phyloP scores from a whole-genome alignment of 2,888 invertebrate species.

The Caenorhabditis sp. region DNA sequence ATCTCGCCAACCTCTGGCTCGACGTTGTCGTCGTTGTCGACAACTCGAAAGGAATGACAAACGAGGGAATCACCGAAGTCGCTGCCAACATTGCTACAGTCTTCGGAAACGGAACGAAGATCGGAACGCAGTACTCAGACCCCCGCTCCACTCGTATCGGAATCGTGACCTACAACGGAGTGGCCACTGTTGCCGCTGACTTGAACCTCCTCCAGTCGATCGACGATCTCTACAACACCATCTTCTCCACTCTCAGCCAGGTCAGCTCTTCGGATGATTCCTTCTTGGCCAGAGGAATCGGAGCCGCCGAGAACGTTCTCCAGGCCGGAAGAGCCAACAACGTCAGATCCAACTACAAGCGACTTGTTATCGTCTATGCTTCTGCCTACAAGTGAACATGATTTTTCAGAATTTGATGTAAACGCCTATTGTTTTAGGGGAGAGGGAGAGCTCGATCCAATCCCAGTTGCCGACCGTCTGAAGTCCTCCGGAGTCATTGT shows the following conservation, averaged over 20 bases:
- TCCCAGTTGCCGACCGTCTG: constrained; percentile 43
- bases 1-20: constrained; percentile 34
- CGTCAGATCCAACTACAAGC: constrained; percentile 36
- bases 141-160: constrained; percentile 33
- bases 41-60: constrained; percentile 44
- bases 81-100: constrained; percentile 43
- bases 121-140: constrained; percentile 33
- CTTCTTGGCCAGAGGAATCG: constrained; percentile 30
- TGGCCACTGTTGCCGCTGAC: constrained; percentile 29
- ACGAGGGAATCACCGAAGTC: constrained; percentile 33
- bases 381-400: constrained; percentile 23
- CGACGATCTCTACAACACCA: constrained; percentile 16
- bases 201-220: constrained; percentile 27
- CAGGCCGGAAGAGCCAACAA: constrained; percentile 26
- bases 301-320: constrained; percentile 29
- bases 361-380: constrained; percentile 34
- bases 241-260: constrained; percentile 12
- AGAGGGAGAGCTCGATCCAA: constrained; percentile 29
- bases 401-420: neutral
- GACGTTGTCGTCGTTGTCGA: constrained; percentile 51
- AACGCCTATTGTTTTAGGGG: neutral
- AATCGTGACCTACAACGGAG: constrained; percentile 34
- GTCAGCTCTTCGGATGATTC: constrained; percentile 20
- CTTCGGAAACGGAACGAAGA: constrained; percentile 35
- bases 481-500: constrained; percentile 47